Evolutionary conservation across 2,888 invertebrate genomes (phyloP).

Genomic region (Rhagium mordax): DNA sequence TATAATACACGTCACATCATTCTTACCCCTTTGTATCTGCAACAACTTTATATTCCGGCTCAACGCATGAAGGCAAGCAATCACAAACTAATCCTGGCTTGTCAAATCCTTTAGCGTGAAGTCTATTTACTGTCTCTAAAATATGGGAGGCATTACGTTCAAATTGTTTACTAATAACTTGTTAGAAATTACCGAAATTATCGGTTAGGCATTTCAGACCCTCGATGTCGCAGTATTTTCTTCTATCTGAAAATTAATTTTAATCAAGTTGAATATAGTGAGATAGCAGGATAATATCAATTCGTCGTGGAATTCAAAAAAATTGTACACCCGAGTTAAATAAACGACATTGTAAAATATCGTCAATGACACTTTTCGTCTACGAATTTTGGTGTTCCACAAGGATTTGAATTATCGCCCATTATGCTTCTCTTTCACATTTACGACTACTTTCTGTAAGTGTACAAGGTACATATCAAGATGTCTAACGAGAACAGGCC

Average conservation of each 20-base stretch:
- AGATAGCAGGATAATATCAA: neutral
- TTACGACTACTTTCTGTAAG: no score
- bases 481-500: no score
- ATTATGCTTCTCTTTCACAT: no score
- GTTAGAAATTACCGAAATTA: constrained; percentile 65
- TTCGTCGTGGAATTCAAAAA: no score
- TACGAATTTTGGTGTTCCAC: no score
- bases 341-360: no score
- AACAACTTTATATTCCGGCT: constrained; percentile 74
- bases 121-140: constrained; percentile 68
- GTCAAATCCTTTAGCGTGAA: constrained; percentile 66
- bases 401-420: no score
- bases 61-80: constrained; percentile 76
- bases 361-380: no score
- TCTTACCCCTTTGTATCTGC: constrained; percentile 71
- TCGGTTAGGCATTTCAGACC: constrained; percentile 74
- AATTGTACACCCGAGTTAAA: no score
- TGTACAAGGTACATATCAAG: no score
- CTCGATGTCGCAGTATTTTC: constrained; percentile 71
- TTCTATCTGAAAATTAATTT: constrained; percentile 66
- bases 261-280: neutral
- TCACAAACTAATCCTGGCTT: constrained; percentile 72
- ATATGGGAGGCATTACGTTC: constrained; percentile 39
- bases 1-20: neutral
- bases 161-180: constrained; percentile 30